Conservation (phyloP, 2,113 vertebrate species). For the Istiophorus platypterus region DNA sequence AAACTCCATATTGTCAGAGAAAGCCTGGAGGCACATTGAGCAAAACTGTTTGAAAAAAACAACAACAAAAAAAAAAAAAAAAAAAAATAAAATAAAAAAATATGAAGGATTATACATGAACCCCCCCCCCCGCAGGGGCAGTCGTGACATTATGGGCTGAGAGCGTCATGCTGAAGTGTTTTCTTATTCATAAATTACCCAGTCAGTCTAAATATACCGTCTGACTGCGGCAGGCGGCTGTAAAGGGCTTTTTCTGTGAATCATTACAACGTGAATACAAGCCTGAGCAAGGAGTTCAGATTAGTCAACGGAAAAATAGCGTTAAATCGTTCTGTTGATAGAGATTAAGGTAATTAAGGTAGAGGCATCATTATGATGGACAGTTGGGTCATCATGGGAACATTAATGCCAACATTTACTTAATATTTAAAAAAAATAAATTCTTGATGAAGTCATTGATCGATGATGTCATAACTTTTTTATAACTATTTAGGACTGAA, state of each 20-base stretch:
- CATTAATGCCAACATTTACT: not conserved
- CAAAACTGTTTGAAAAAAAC: slow-evolving; percentile 8
- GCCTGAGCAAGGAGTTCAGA: too few relatives aligned
- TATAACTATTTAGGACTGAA: too few relatives aligned
- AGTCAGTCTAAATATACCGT: slow-evolving; percentile 40
- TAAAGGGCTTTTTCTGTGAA: slow-evolving; percentile 37
- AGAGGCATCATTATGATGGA: too few relatives aligned
- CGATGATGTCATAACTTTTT: too few relatives aligned
- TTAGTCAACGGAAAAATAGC: too few relatives aligned
- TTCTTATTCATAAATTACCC: slow-evolving; percentile 43
- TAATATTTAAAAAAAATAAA: not conserved
- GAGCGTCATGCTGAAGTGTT: slow-evolving; percentile 17
- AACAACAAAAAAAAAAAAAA: too few relatives aligned
- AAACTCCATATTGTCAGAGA: not conserved
- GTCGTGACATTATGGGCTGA: slow-evolving; percentile 31
- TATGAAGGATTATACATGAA: slow-evolving; percentile 29
- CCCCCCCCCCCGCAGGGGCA: slow-evolving; percentile 6
- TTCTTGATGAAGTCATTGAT: too few relatives aligned
- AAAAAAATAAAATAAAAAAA: too few relatives aligned
- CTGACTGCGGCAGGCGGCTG: slow-evolving; percentile 18
- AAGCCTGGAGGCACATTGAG: not conserved
- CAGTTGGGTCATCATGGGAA: too few relatives aligned
- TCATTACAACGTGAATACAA: not conserved
- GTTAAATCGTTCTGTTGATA: too few relatives aligned
- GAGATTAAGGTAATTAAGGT: not conserved